Conservation (phyloP, 1,140 invertebrate genomes). For the Neodiprion lecontei region DNA sequence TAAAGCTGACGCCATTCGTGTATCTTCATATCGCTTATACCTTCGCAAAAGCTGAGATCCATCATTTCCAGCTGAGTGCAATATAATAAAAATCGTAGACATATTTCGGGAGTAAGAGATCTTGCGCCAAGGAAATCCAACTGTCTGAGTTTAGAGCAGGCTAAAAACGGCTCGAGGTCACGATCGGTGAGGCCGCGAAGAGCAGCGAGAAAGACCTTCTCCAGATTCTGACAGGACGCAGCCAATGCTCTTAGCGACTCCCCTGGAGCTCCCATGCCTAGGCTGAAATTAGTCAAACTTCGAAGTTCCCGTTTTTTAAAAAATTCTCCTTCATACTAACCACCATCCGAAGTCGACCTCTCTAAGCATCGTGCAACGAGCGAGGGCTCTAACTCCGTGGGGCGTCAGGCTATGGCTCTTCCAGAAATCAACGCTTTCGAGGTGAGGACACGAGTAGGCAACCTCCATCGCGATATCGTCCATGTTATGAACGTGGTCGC, state of each 20-base stretch:
- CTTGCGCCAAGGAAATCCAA: slow-evolving; percentile 83
- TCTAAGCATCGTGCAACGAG: slow-evolving; percentile 73
- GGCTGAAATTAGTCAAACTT: slow-evolving; percentile 38
- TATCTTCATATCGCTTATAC: slow-evolving; percentile 75
- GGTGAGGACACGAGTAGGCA: slow-evolving; percentile 68
- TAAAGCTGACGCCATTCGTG: slow-evolving; percentile 66
- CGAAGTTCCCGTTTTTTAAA: not conserved
- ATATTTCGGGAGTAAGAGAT: slow-evolving; percentile 75
- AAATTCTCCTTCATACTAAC: slow-evolving; percentile 62
- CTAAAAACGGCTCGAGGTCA: slow-evolving; percentile 75
- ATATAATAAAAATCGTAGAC: slow-evolving; percentile 64
- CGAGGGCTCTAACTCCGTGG: slow-evolving; percentile 72
- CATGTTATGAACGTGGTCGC: slow-evolving; percentile 66
- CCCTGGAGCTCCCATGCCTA: slow-evolving; percentile 59
- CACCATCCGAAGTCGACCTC: slow-evolving; percentile 92
- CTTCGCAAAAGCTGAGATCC: slow-evolving; percentile 87
- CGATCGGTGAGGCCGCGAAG: slow-evolving; percentile 79
- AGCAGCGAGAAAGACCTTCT: slow-evolving; percentile 80
- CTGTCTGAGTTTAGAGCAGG: slow-evolving; percentile 74
- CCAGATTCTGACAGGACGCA: slow-evolving; percentile 68
- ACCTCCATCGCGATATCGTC: slow-evolving; percentile 74
- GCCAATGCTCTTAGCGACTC: slow-evolving; percentile 62
- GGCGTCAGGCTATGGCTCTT: slow-evolving; percentile 78
- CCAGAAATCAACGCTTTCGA: slow-evolving; percentile 86
- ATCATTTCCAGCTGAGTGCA: slow-evolving; percentile 73